phyloP scores from a whole-genome alignment of 2,888 invertebrate species.

The Drosophila helvetica region DNA sequence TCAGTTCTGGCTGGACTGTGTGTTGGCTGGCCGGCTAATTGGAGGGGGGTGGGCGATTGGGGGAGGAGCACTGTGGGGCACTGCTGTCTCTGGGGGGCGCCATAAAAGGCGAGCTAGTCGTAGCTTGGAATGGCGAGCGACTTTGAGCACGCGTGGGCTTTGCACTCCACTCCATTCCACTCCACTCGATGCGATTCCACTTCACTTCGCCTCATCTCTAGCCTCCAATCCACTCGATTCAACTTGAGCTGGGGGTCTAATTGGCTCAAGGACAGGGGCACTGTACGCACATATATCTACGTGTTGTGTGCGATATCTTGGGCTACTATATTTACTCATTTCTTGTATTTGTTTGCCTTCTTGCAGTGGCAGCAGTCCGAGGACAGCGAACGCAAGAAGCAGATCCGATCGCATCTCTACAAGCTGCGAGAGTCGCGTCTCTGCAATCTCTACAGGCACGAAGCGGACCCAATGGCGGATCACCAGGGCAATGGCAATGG shows the following conservation, averaged over 20 bases:
- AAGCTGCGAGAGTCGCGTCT: constrained; percentile 92
- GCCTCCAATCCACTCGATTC: neutral
- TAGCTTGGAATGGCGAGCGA: constrained; percentile 7
- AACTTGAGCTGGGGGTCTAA: constrained; percentile 21
- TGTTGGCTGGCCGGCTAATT: constrained; percentile 45
- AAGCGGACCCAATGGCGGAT: constrained; percentile 81
- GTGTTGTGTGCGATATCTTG: neutral
- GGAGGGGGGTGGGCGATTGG: constrained; percentile 5
- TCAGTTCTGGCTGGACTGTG: constrained; percentile 18
- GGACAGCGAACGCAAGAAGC: constrained; percentile 93
- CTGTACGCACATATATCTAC: neutral
- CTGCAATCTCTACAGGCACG: constrained; percentile 88
- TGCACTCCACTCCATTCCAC: constrained; percentile 6
- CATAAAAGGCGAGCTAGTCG: constrained; percentile 25
- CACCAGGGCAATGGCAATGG: constrained; percentile 61
- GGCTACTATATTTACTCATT: neutral
- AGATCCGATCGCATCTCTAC: constrained; percentile 94
- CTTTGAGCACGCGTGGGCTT: constrained; percentile 32
- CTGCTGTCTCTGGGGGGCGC: constrained; percentile 5
- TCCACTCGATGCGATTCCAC: neutral
- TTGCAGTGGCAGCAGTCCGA: constrained; percentile 91
- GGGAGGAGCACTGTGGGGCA: constrained; percentile 7
- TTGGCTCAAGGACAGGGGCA: constrained; percentile 45
- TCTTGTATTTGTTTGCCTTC: neutral
- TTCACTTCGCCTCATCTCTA: constrained; percentile 3